Evolutionary conservation across 2,113 vertebrate species (phyloP), one percentile per base, ranked within the genome.

Genomic region (Echinops telfairi): DNA sequence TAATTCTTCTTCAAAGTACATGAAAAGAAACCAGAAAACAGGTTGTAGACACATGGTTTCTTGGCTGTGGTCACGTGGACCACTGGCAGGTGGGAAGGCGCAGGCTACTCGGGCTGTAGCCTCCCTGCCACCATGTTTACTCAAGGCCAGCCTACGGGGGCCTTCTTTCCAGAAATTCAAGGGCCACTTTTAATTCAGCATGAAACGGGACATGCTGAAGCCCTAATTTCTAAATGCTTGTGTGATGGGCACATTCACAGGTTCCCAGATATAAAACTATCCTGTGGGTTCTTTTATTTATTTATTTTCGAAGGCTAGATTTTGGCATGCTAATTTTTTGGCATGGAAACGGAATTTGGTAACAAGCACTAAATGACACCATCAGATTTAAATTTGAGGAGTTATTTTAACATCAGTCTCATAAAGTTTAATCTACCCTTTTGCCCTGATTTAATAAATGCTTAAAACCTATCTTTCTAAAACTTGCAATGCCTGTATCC

Each of bases 371-470:
- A 83, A 70, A 88, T 70, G 83, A 78, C 0, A 94, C 29, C 81
- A 68, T 36, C 64, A 75, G 62, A 83, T 33, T 92, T 85, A 94
- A 92, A 90, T 90, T 90, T 75, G 87, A 95, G 94, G 94, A 76
- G 68, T 88, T 93, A 95, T 95, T 97, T 95, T 91, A 90, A 93
- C 4, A 94, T 64, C 14, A 83, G 64, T 15, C 15, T 92, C 64
- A 85, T 73, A 31, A 91, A 88, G 82, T 90, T 95, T 94, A 83
- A 93, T 70, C 90, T 47, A 93, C 10, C 47, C 73, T 58, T 64
- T 80, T 93, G 75, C 38, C 76, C 76, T 76, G 62, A 86, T 60
- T 80, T 86, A 94, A 94, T 16, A 84, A 85, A 91, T 64, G 78
- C 89, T 78, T 89, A 84, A 85, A 90, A 76, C 88, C 68, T 89